Evolutionary conservation across 2,797 vertebrate genomes (phyloP).

Genomic region (Siniperca scherzeri): DNA sequence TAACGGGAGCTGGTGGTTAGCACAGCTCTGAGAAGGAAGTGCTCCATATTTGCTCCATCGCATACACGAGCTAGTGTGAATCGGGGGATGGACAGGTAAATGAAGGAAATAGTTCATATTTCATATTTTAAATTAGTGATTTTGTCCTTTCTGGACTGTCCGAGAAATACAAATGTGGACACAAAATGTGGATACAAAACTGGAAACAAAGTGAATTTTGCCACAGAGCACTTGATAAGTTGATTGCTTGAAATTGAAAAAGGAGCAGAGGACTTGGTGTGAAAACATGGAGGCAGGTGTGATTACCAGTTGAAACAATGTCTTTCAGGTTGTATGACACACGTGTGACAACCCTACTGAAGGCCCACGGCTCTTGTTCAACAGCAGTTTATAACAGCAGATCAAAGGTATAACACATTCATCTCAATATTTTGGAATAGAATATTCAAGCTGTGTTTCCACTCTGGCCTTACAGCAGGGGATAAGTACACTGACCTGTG

Average conservation of each 20-base stretch:
- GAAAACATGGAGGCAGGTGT: neutral
- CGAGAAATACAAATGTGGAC: neutral
- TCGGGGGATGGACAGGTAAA: neutral
- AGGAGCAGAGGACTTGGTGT: neutral
- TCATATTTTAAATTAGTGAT: neutral
- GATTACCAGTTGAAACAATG: neutral
- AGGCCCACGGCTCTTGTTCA: neutral
- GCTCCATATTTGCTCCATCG: conserved; percentile 46
- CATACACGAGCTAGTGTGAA: conserved; percentile 22
- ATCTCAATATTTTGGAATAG: neutral
- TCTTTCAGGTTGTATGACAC: neutral
- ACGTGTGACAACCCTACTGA: neutral
- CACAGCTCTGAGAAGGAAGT: conserved; percentile 44
- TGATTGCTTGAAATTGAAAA: neutral
- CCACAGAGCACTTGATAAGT: neutral
- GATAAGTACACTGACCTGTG: too few relatives aligned
- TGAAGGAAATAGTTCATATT: neutral
- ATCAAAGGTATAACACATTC: neutral
- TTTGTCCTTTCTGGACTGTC: neutral
- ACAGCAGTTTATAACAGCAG: neutral
- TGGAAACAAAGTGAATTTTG: neutral
- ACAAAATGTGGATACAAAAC: neutral
- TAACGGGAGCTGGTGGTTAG: conserved; percentile 62
- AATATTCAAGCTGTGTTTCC: neutral
- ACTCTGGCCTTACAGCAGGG: neutral